phyloP scores from a whole-genome alignment of 2,888 invertebrate genomes.

The Hartigia nigra region DNA sequence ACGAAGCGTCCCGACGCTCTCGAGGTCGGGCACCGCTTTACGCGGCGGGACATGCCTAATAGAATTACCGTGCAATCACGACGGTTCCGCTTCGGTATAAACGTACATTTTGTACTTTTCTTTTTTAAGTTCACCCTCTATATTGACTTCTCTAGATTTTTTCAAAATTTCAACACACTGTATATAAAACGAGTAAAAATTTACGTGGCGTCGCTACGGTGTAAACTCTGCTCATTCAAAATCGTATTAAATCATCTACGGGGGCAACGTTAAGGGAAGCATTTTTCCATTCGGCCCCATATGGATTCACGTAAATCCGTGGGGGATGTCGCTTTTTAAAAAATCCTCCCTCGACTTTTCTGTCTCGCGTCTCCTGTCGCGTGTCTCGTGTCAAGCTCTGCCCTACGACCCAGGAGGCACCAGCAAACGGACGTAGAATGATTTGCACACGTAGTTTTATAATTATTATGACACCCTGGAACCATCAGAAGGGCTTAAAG shows the following conservation, averaged over 20 bases:
- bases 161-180: neutral
- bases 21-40: conserved; percentile 27
- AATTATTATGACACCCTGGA: conserved; percentile 56
- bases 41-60: conserved; percentile 47
- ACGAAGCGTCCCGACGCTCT: neutral
- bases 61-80: conserved; percentile 57
- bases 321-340: neutral
- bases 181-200: neutral
- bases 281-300: neutral
- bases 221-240: neutral
- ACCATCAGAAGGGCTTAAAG: conserved; percentile 35
- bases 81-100: conserved; percentile 22
- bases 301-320: neutral
- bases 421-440: conserved; percentile 17
- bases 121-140: conserved; percentile 7
- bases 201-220: neutral
- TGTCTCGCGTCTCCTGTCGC: neutral
- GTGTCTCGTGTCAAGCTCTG: neutral
- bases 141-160: neutral
- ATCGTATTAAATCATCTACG: neutral
- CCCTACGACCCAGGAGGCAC: neutral
- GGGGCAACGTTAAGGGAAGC: neutral
- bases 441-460: conserved; percentile 52
- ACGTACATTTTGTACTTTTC: conserved; percentile 16
- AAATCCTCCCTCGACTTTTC: conserved; percentile 9